A percentile compares a stretch with the other conserved stretches of the same genome.
Conservation (phyloP, 2,113 vertebrate genomes). For the Zosterops borbonicus region DNA sequence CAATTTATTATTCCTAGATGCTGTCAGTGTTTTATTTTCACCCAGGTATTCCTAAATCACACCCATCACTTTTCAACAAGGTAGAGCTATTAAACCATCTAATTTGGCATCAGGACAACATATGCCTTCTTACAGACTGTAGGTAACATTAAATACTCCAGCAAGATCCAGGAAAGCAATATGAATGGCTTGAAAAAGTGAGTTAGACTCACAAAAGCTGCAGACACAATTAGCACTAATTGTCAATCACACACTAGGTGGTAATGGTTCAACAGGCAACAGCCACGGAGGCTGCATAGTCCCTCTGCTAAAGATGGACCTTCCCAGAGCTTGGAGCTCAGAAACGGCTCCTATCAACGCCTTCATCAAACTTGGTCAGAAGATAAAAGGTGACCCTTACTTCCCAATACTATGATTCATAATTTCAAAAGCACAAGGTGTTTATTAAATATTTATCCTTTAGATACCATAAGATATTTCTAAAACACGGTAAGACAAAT, state of each 20-base stretch:
- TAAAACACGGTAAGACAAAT: neutral
- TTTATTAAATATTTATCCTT: neutral
- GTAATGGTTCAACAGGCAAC: neutral
- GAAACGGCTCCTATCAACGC: accelerated
- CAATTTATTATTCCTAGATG: neutral
- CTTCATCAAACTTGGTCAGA: neutral
- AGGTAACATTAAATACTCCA: neutral
- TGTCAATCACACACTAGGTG: neutral
- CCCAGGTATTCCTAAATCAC: neutral
- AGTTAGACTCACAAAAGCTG: neutral
- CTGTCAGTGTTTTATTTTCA: neutral
- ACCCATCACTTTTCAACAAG: neutral
- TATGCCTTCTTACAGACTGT: neutral
- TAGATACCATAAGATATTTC: neutral
- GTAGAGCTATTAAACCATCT: neutral
- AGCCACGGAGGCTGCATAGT: accelerated
- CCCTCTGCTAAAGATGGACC: neutral
- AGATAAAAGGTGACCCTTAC: neutral
- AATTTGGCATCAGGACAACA: neutral
- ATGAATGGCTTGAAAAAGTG: neutral
- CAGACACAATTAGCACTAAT: neutral
- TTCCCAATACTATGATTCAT: neutral
- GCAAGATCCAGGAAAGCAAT: neutral
- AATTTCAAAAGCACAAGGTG: neutral
- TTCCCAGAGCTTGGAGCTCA: neutral